These are phyloP conservation scores for Phoenicopterus ruber DNA, from an alignment of 2,113 vertebrate genomes.

Conservation along the genomic window DNA sequence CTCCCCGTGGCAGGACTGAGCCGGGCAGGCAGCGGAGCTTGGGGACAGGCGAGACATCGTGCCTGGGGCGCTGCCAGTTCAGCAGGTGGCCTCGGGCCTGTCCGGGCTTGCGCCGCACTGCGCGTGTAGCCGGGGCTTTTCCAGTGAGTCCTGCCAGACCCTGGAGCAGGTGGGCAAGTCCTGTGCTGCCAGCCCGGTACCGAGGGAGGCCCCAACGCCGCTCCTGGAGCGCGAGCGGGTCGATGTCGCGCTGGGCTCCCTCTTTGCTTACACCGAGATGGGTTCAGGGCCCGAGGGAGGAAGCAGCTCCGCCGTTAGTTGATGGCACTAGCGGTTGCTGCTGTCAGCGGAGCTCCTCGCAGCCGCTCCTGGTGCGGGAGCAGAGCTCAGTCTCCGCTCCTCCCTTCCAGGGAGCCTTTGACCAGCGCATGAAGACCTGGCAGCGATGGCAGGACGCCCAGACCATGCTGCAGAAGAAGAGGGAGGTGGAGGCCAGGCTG, in stretches of 20 bases:
- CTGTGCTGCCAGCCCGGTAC: too few species aligned
- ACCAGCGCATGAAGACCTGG: slow-evolving; percentile 96
- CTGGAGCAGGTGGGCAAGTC: not conserved
- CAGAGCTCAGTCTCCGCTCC: not conserved
- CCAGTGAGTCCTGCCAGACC: not conserved
- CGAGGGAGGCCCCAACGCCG: not conserved
- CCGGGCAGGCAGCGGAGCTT: not conserved
- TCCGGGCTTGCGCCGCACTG: not conserved
- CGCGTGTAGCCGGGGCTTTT: not conserved
- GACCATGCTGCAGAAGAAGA: slow-evolving; percentile 90
- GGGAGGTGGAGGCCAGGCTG: slow-evolving; percentile 91
- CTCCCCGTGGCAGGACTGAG: not conserved
- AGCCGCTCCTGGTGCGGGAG: not conserved
- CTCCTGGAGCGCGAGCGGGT: not conserved
- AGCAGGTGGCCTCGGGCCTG: not conserved
- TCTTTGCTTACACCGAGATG: not conserved
- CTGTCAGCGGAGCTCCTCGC: not conserved
- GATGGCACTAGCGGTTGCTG: not conserved
- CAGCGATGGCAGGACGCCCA: slow-evolving; percentile 97
- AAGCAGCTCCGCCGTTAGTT: not conserved
- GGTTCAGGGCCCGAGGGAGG: not conserved
- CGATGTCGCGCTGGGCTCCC: not conserved
- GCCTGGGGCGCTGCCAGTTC: not conserved
- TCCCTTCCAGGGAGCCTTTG: slow-evolving; percentile 85
- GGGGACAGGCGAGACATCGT: too few species aligned